Evolutionary conservation across 2,888 invertebrate genomes (phyloP), one percentile per base, ranked within the genome.

Genomic region (Gryllus longicercus): DNA sequence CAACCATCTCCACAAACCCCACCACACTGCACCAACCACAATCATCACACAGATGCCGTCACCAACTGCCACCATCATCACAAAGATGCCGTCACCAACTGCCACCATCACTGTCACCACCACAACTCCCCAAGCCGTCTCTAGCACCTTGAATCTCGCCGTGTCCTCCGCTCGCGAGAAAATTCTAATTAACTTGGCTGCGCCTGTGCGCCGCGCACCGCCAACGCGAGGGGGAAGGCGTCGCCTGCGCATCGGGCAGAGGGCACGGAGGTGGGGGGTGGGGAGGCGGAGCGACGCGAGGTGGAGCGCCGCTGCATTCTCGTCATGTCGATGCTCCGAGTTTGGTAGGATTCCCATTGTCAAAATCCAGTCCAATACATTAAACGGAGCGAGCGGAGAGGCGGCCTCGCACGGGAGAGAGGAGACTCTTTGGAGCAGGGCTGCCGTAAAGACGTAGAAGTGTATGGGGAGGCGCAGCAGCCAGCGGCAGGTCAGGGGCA

Each of bases 361-460:
- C n/a, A 63, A 63, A 63, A 63, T 63, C 63, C 63, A 63, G 63
- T 63, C 63, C 63, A 63, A 63, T 63, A 63, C 63, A 63, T 63
- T 63, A 63, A 63, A 63, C 63, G 63, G 63, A 12, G 63, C 14
- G 63, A 63, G 63, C 16, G 63, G 63, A 63, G 63, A n/a, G 63
- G 63, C n/a, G 63, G 63, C 38, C 38, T 38, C 38, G 38, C n/a
- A n/a, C 4, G 63, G 63, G n/a, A 63, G 14, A 11, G n/a, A 63
- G 63, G n/a, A 63, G n/a, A 63, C 12, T 14, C n/a, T 14, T 14
- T 5, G 63, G 63, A n/a, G 63, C 16, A 63, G n/a, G 63, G 63
- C n/a, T 63, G 38, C 63, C 1, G 63, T 63, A 63, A 63, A 63
- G n/a, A 12, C 63, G 63, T 63, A 63, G 63, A 63, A 63, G 16